Evolutionary conservation across 1,140 invertebrate genomes (phyloP), one percentile per base, ranked within the genome.

Genomic region (Cydia amplana): DNA sequence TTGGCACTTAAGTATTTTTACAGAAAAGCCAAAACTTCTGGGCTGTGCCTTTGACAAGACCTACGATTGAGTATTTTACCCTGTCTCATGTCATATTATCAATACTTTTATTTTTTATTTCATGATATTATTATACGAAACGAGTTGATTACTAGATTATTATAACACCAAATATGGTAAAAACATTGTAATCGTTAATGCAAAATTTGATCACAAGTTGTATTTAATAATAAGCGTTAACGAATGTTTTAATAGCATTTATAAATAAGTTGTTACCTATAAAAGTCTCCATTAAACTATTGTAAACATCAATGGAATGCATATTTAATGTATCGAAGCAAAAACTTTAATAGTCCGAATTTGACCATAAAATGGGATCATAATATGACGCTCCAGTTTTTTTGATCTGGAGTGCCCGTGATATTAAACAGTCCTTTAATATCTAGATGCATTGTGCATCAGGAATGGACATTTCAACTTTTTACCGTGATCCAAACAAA

Each of bases 391-490:
- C 65, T 49, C n/a, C 32, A 78, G 75, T 85, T 91, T 91, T 90
- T 89, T 87, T 81, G 77, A 16, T 72, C 73, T 10, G 83, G 43
- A 83, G 85, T 78, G 78, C 80, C 83, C 80, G 83, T 77, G 81
- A 80, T 82, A 88, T 89, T 88, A 86, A 87, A 84, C 78, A 81
- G 79, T 84, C 80, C 80, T 85, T 87, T 87, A 85, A 83, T 81
- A 79, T 80, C 77, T 76, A 46, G 46, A 80, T 74, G 78, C 84
- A 86, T 86, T 90, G 86, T 88, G 78, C 77, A 46, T 78, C 36
- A 65, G 75, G 81, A 77, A 83, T 75, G 75, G 64, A 72, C 67
- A 43, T 72, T 75, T 75, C 75, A 75, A 75, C 65, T 75, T 75
- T 75, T 75, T 75, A 75, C 75, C 16, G 49, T n/a, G 55, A 78